Evolutionary conservation across 2,113 vertebrate species (phyloP), one percentile per base, ranked within the genome.

Genomic region (Nyctibius bracteatus): DNA sequence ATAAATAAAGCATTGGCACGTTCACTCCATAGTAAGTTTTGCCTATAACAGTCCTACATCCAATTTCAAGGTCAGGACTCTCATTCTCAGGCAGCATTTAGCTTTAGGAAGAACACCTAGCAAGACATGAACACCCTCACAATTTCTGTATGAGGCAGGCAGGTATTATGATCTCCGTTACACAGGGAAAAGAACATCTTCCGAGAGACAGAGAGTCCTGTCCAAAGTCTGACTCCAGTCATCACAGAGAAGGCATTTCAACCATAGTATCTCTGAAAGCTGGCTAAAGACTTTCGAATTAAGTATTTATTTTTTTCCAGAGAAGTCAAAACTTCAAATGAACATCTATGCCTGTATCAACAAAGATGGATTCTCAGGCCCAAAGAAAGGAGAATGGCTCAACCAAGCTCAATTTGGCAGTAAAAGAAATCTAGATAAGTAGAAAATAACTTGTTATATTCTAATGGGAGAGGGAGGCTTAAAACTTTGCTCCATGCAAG

Each of bases 1-100:
- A 92, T 63, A 95, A 96, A 92, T 82, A 92, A 77, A 85, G 67
- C 57, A 83, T 68, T 94, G 73, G 61, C 74, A 82, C 77, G 46
- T 68, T 81, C 1, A 0, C 83, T 72, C 54, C 1, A 23, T 80
- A 49, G 33, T 75, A 84, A 89, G 47, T 87, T 91, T 94, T 94
- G 73, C 73, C 83, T 91, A 0, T 41, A 80, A 81, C 52, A 52
- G 73, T 81, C 47, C 72, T 81, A 79, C 39, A 58, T 35, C 57
- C 54, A 73, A 43, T 92, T 96, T 84, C 86, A 84, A 94, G 91
- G 80, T 89, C 81, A 84, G 41, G 65, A 55, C 83, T 93, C 37
- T 78, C 73, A 33, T 75, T 94, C 54, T 41, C 44, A 92, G 61
- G 68, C 73, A 79, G 52, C 12, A 3, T 61, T 90, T 17, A 81